Conservation (phyloP, 2,113 vertebrate genomes). For the Bombycilla garrulus region DNA sequence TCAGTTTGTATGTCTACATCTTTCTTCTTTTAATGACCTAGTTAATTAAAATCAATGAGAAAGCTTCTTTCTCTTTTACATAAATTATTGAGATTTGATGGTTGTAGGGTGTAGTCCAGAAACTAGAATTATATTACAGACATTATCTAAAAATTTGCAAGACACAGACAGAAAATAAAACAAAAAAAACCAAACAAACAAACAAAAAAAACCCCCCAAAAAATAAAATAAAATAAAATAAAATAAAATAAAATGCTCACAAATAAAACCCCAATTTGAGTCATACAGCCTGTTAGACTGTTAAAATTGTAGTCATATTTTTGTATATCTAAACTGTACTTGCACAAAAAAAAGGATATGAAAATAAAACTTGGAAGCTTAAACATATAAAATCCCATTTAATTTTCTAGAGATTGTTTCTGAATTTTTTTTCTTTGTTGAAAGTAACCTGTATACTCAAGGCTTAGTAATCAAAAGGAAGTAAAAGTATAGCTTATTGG, state of each 20-base stretch:
- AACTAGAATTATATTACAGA: neutral
- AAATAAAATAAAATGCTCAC: neutral
- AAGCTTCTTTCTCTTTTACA: neutral
- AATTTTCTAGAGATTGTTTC: neutral
- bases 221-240: neutral
- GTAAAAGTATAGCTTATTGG: slow-evolving; percentile 3
- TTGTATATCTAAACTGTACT: neutral
- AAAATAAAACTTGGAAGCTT: neutral
- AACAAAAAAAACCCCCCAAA: too few species aligned
- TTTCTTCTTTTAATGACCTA: neutral
- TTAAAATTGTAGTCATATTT: neutral
- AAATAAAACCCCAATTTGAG: neutral
- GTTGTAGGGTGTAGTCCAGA: neutral
- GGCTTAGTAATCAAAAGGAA: neutral
- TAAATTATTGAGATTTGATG: neutral
- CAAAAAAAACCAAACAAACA: too few species aligned
- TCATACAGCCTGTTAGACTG: neutral
- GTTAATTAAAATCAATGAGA: neutral
- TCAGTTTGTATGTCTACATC: neutral
- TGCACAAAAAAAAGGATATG: neutral
- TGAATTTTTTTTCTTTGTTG: neutral
- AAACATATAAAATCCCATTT: neutral
- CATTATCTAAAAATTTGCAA: neutral
- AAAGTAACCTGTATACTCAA: neutral
- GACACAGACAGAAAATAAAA: neutral